Evolutionary conservation across 1,140 invertebrate genomes (phyloP), one percentile per base, ranked within the genome.

Genomic region (Papilio aristodemus): DNA sequence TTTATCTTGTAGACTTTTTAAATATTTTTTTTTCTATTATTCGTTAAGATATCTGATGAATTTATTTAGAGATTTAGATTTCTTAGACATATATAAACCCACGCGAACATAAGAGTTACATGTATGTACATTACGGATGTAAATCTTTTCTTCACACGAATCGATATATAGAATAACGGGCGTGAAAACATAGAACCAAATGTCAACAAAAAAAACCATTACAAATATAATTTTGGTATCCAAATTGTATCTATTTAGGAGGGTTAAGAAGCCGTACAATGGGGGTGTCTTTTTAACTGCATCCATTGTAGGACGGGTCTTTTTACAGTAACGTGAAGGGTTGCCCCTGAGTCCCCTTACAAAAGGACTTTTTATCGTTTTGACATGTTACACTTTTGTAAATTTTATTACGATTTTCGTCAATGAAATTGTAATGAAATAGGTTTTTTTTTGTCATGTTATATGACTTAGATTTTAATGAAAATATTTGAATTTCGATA

Each of bases 231-330:
- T 84, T 86, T 86, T 75, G 81, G 83, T 76, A 81, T 83, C 76
- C 74, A 81, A 86, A 84, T 85, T 79, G 83, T 81, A 71, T 68
- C 73, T 83, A 80, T 87, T 87, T 81, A 78, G 77, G 78, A 78
- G 83, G 80, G 85, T 86, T 89, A 87, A 89, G 85, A 89, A 87
- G 85, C 85, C 85, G 76, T 86, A 84, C 78, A 79, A 76, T 81
- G 80, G 84, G 82, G 83, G 85, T 84, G 81, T 87, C 79, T 87
- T 87, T 88, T 87, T 89, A 87, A 87, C 83, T 81, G 82, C 74
- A 73, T 79, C 78, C 75, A 79, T 87, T 87, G 85, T 85, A 78
- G 78, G 79, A 71, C 75, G 72, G 73, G 75, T 84, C 75, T 72
- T 77, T 76, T 85, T 77, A 70, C 74, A 76, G 73, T 71, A 70